A percentile compares a stretch with the other conserved stretches of the same genome.
Conservation (phyloP, 2,797 vertebrate species). For the Myotis myotis region DNA sequence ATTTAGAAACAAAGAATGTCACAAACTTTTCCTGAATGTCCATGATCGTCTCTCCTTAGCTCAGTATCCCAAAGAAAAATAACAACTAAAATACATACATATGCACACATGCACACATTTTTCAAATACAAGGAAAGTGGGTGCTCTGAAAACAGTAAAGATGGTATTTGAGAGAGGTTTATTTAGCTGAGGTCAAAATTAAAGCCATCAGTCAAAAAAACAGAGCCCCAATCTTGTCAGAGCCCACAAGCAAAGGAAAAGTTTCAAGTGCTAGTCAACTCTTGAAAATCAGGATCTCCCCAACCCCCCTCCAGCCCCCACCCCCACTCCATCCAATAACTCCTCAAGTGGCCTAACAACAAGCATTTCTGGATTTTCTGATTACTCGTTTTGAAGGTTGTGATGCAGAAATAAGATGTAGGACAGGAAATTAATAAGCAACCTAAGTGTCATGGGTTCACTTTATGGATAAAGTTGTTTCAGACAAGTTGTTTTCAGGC, state of each 20-base stretch:
- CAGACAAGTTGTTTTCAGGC: neutral
- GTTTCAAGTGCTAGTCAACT: neutral
- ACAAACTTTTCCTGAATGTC: neutral
- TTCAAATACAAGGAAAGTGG: neutral
- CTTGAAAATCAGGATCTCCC: neutral
- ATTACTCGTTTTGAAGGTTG: neutral
- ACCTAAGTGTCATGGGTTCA: neutral
- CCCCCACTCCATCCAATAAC: neutral
- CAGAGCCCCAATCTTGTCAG: neutral
- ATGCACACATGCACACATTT: constrained; percentile 9
- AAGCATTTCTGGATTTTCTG: constrained; percentile 4
- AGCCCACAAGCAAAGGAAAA: constrained; percentile 17
- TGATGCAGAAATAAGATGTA: neutral
- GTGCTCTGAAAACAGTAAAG: constrained; percentile 14
- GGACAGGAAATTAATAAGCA: neutral
- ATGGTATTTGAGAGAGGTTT: constrained; percentile 27
- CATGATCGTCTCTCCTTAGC: neutral
- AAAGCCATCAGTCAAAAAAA: constrained; percentile 29
- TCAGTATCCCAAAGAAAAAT: neutral
- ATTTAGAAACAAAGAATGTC: constrained; percentile 13
- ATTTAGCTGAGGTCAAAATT: constrained; percentile 49
- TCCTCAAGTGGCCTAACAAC: neutral
- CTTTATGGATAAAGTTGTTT: neutral
- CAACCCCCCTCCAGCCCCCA: too few relatives aligned
- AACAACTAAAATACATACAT: constrained; percentile 29